These are phyloP conservation scores for Himalopsyche japonica DNA, from an alignment of 2,888 invertebrate species.

Conservation along the genomic window DNA sequence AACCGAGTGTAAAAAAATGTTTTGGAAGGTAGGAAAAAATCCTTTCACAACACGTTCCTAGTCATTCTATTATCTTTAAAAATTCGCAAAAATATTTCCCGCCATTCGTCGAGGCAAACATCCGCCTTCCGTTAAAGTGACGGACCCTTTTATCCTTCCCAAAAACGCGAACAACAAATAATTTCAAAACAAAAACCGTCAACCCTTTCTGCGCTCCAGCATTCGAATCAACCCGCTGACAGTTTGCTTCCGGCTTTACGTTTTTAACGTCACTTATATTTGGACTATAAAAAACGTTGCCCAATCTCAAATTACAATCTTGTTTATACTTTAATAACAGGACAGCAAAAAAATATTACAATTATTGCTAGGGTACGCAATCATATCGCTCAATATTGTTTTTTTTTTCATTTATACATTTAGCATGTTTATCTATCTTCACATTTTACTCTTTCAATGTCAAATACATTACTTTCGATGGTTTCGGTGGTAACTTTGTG, in stretches of 20 bases:
- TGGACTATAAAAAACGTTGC: not conserved
- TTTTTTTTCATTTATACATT: too few species aligned
- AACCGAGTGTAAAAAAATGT: not conserved
- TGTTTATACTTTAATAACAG: too few species aligned
- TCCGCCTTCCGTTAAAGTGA: not conserved
- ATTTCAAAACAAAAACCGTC: constrained; percentile 28
- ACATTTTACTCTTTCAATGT: too few species aligned
- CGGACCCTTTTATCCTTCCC: not conserved
- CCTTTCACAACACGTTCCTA: not conserved
- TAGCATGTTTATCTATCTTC: too few species aligned
- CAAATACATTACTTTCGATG: too few species aligned
- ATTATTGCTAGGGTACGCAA: too few species aligned
- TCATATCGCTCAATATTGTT: too few species aligned
- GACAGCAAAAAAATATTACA: too few species aligned
- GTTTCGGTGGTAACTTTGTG: too few species aligned
- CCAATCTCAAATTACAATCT: too few species aligned
- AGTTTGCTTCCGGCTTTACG: not conserved
- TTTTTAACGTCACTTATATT: not conserved
- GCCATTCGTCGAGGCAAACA: constrained; percentile 3
- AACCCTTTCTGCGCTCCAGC: constrained; percentile 17
- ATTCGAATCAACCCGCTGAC: not conserved
- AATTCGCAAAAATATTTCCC: not conserved
- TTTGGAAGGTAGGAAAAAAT: not conserved
- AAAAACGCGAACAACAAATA: constrained; percentile 11
- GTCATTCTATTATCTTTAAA: not conserved